Evolutionary conservation across 2,888 invertebrate species (phyloP), one percentile per base, ranked within the genome.

Genomic region (Serripes groenlandicus): DNA sequence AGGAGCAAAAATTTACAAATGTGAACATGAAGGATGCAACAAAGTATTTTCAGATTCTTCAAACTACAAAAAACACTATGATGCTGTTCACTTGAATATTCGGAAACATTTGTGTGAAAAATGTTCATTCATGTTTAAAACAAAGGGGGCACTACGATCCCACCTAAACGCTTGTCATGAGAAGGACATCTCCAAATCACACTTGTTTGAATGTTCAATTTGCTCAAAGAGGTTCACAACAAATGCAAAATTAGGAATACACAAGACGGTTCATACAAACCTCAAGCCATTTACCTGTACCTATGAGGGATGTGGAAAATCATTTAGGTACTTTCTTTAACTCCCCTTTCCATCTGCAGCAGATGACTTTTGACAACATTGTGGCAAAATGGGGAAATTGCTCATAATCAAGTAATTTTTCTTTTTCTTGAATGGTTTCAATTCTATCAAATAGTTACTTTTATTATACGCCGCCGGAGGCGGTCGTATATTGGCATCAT

Each of bases 281-380:
- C n/a, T 28, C 21, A 74, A 58, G 49, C 58, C 42, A 2, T 77
- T 28, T 30, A 26, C 64, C n/a, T 81, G 81, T 37, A 49, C 23
- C 9, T 62, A 68, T 74, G 75, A 81, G 21, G 73, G 54, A 21
- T 81, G 81, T 74, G 77, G 49, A 37, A 74, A 74, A 58, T n/a
- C 28, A 30, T 81, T 81, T 28, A 81, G 81, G 81, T 80, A n/a
- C n/a, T n/a, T n/a, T n/a, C n/a, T n/a, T n/a, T n/a, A n/a, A n/a
- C n/a, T n/a, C n/a, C n/a, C n/a, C n/a, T n/a, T n/a, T n/a, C n/a
- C n/a, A n/a, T n/a, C n/a, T n/a, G n/a, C n/a, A n/a, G n/a, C n/a
- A n/a, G n/a, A n/a, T n/a, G n/a, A n/a, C n/a, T n/a, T n/a, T n/a
- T n/a, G n/a, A n/a, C n/a, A n/a, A n/a, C n/a, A n/a, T n/a, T n/a